Evolutionary conservation across 92 coral and sea anemone genomes (phyloP), one percentile per base, ranked within the genome.

Genomic region (Zoanthus solanderi): DNA sequence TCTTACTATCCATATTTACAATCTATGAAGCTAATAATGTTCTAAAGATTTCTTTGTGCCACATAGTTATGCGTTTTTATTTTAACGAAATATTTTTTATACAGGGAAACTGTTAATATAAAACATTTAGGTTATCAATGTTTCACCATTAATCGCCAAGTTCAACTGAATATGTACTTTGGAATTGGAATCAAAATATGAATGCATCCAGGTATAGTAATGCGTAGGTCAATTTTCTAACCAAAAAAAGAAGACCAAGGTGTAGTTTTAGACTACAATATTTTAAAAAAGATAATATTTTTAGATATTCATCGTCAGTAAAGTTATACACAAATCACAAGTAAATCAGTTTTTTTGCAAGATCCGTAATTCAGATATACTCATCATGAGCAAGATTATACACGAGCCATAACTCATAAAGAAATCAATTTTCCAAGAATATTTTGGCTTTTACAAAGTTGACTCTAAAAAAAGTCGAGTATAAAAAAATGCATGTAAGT

Each of bases 401-500:
- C 42, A 37, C 42, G 42, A 37, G 42, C 4, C 42, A 37, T 37
- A 37, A 37, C 42, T 37, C 42, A 4, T 37, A 37, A 37, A 37
- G 42, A 37, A 37, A 37, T 37, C 42, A 37, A 37, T 37, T 50
- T 58, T 57, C 53, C 56, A 79, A 79, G 37, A 57, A 56, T 78
- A 31, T 74, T 32, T 78, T 71, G 14, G 14, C 69, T 63, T 10
- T 18, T 17, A n/a, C 42, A 28, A 32, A 7, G 18, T 11, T 47
- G 47, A 50, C 47, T 75, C n/a, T 77, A 31, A 77, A 77, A 34
- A 60, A 48, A 60, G 46, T 79, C 42, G 17, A 60, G 53, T 79
- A 79, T 57, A 79, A 79, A 79, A 79, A n/a, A 53, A 16, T 60
- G 7, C 34, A n/a, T 32, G 30, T 78, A 42, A 29, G 54, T 58